These are phyloP conservation scores for Pegea sp. DNA, from an alignment of 23 tunicate species.

Conservation along the genomic window DNA sequence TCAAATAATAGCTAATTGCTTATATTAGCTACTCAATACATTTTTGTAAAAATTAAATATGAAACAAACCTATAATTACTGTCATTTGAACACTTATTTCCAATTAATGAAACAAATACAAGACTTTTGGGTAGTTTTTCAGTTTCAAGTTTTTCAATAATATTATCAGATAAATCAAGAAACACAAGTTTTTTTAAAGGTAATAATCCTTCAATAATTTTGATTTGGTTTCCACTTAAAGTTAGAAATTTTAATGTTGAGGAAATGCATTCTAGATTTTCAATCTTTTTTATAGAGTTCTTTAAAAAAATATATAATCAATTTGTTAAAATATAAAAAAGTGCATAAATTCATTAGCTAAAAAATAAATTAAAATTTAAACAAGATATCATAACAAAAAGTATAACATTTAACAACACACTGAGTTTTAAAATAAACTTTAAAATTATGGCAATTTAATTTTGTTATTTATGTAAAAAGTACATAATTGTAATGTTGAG, in stretches of 20 bases:
- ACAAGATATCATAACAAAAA: too few species aligned
- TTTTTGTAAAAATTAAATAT: neutral
- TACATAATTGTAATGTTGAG: too few species aligned
- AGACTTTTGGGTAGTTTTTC: slow-evolving; percentile 17
- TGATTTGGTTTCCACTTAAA: slow-evolving; percentile 25
- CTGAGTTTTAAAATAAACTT: too few species aligned
- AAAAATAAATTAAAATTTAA: too few species aligned
- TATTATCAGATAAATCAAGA: slow-evolving; percentile 35
- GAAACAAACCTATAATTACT: slow-evolving; percentile 15
- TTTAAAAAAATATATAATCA: too few species aligned
- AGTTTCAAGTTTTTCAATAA: slow-evolving; percentile 9
- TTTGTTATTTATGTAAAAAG: too few species aligned
- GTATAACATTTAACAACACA: too few species aligned
- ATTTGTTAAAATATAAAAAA: too few species aligned
- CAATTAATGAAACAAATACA: slow-evolving; percentile 15
- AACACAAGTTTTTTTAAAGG: slow-evolving; percentile 7
- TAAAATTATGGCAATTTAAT: too few species aligned
- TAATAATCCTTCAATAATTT: slow-evolving; percentile 15
- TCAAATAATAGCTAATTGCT: too few species aligned
- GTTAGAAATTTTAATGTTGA: slow-evolving; percentile 20
- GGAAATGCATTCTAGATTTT: slow-evolving; percentile 26
- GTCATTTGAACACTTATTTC: slow-evolving; percentile 8
- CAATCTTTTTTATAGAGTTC: slow-evolving; percentile 16
- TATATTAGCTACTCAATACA: too few species aligned
- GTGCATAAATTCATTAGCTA: too few species aligned